Evolutionary conservation across 2,888 invertebrate species (phyloP).

Genomic region (Philereme transversata): DNA sequence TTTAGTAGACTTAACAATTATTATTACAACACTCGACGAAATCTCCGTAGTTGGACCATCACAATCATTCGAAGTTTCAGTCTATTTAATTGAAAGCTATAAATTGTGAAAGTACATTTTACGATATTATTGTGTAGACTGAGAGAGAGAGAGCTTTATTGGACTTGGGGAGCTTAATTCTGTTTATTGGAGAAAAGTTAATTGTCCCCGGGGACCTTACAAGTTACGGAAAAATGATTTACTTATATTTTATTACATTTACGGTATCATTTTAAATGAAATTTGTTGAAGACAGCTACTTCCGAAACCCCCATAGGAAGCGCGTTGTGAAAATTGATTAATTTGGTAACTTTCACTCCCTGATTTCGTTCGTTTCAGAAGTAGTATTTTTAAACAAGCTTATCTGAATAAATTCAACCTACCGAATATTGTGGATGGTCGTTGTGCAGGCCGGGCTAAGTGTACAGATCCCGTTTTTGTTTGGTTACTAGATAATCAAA

Average conservation of each 20-base stretch:
- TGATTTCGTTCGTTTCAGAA: no score
- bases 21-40: conserved; percentile 2
- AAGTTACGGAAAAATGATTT: conserved; percentile 2
- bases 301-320: no score
- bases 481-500: no score
- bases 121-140: conserved; percentile 21
- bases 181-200: conserved; percentile 18
- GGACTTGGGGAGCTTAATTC: conserved; percentile 12
- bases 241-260: conserved; percentile 11
- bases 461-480: no score
- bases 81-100: conserved; percentile 27
- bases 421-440: no score
- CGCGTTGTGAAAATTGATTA: no score
- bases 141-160: conserved; percentile 9
- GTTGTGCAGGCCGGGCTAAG: no score
- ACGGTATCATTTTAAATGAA: neutral
- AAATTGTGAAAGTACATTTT: conserved; percentile 28
- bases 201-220: conserved; percentile 10
- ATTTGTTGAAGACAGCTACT: no score
- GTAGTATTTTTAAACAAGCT: no score
- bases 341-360: no score
- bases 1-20: no score
- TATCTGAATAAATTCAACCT: no score
- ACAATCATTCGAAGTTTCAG: conserved; percentile 20
- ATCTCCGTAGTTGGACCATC: conserved; percentile 13